Base-by-base conservation (phyloP, 2,888 invertebrate genomes). In the Xylocampa areola region DNA sequence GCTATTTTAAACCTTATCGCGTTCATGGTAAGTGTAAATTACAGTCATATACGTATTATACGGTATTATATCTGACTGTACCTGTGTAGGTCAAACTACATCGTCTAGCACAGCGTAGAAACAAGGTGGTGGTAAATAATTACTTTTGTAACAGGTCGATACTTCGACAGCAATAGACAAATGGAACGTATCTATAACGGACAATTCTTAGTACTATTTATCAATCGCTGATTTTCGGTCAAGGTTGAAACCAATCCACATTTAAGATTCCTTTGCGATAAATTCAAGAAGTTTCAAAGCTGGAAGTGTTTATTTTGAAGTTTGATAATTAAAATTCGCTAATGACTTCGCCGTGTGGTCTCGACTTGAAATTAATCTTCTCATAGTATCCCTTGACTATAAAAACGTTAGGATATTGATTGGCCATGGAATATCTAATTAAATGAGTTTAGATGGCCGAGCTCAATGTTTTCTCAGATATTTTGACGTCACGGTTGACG, bases 201-300 rank as follows among this genome's bases (percentile, higher is more conserved):
- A 54, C 43, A 48, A 44, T 68, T 55, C 55, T 48, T 45, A 27
- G 23, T 41, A 41, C 32, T 51, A 37, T 65, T 64, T 70, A 59
- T 59, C 30, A 33, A n/a, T 39, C 27, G 32, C 13, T 45, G 48
- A 30, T 66, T 39, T 59, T 58, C 41, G 71, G 71, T 59, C 67
- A 68, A 70, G 67, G 67, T 41, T 40, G 11, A 10, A 16, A 25
- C 39, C 29, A 30, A 43, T 33, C 61, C 39, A 60, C 33, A 59
- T 52, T 47, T 27, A 30, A 66, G 49, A 67, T 59, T 35, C 66
- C 52, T 52, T 65, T 59, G 16, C 40, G 14, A 45, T 68, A 64
- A 69, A 64, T 69, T 45, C 29, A 29, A 48, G 13, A 32, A 68
- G 48, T 69, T 63, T 55, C 29, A 45, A 69, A 69, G 11, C 33